Evolutionary conservation across 2,888 invertebrate genomes (phyloP).

Genomic region (Drosophila eohydei): DNA sequence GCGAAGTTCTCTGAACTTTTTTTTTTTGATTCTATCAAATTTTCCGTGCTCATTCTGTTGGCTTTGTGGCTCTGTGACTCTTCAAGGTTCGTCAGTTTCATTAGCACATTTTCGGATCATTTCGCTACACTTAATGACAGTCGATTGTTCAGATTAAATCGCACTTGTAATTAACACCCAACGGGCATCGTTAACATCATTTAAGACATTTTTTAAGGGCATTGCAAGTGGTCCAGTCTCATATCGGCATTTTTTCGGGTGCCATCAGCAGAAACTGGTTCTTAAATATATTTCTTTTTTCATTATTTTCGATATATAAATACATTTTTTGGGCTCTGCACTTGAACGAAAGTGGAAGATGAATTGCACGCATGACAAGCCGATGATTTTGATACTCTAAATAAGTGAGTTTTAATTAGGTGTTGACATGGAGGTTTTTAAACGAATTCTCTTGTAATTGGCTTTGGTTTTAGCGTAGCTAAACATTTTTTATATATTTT

Average conservation of each 20-base stretch:
- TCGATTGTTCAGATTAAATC: constrained; percentile 74
- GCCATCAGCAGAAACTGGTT: constrained; percentile 55
- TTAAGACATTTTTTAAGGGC: constrained; percentile 59
- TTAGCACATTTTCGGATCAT: constrained; percentile 70
- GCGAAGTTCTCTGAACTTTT: constrained; percentile 32
- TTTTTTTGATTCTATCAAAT: constrained; percentile 26
- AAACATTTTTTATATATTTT: too few relatives aligned
- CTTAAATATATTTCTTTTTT: constrained; percentile 6
- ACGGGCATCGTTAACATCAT: constrained; percentile 81
- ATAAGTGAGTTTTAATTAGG: background rate
- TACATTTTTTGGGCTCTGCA: constrained; percentile 32
- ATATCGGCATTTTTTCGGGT: constrained; percentile 45
- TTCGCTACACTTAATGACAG: constrained; percentile 68
- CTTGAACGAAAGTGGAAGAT: constrained; percentile 43
- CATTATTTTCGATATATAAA: constrained; percentile 8
- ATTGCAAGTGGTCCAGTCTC: constrained; percentile 47
- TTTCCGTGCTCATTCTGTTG: constrained; percentile 31
- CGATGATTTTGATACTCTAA: constrained; percentile 28
- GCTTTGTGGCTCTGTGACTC: constrained; percentile 14
- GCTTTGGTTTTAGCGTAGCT: too few relatives aligned
- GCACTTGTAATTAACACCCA: constrained; percentile 79
- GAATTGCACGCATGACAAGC: constrained; percentile 4
- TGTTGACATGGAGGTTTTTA: background rate
- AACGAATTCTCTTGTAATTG: background rate
- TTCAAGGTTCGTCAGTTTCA: constrained; percentile 65